Evolutionary conservation across 2,113 vertebrate species (phyloP).

Genomic region (Actenoides hombroni): DNA sequence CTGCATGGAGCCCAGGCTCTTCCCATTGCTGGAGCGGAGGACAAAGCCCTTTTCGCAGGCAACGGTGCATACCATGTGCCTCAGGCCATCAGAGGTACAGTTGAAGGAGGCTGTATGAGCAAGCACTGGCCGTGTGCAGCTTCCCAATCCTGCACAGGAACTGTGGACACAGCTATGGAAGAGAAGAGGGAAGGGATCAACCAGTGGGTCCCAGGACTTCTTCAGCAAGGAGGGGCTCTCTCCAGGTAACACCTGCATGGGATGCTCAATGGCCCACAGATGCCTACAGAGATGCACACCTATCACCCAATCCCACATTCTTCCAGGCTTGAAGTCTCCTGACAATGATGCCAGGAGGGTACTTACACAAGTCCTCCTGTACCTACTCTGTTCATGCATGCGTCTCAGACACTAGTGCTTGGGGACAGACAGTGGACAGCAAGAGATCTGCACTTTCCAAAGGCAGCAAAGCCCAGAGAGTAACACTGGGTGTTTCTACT

Average conservation of each 20-base stretch:
- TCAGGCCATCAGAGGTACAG: constrained; percentile 66
- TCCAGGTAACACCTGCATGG: rapidly evolving
- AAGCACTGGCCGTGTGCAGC: constrained; percentile 71
- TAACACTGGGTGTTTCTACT: neutral
- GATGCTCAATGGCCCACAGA: neutral
- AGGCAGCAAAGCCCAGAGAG: neutral
- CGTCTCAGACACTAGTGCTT: neutral
- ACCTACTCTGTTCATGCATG: neutral
- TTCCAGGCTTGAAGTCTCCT: neutral
- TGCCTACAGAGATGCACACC: neutral
- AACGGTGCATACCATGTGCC: constrained; percentile 74
- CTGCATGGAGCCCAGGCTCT: constrained; percentile 69
- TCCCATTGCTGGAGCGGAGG: constrained; percentile 71
- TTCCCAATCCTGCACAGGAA: constrained; percentile 39
- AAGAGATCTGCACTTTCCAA: neutral
- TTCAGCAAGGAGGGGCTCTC: neutral
- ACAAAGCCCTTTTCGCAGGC: constrained; percentile 81
- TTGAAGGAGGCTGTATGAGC: constrained; percentile 75
- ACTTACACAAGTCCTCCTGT: neutral
- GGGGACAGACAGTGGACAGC: neutral
- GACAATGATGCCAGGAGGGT: neutral
- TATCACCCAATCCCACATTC: neutral
- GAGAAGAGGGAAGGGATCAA: constrained; percentile 1
- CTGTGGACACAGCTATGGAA: constrained; percentile 41
- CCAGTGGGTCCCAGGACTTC: neutral